phyloP scores from a whole-genome alignment of 1,140 invertebrate genomes.

The Dendroctonus valens region DNA sequence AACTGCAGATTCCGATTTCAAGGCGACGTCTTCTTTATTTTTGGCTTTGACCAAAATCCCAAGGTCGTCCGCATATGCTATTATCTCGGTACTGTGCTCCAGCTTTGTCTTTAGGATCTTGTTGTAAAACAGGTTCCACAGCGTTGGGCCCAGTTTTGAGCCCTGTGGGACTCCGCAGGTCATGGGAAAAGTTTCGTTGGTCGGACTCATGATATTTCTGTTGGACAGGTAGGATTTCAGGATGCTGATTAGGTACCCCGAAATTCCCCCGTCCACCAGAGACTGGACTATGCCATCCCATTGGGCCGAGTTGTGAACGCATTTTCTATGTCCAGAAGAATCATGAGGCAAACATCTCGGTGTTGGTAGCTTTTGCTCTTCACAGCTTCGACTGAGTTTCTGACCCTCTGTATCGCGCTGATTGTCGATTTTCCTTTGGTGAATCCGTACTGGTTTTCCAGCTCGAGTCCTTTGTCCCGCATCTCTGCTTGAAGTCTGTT shows the following conservation, averaged over 20 bases:
- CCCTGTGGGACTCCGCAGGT: conserved; percentile 51
- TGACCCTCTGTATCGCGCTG: neutral
- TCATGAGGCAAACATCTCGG: conserved; percentile 10
- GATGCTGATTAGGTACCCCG: no score
- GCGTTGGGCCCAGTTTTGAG: conserved; percentile 48
- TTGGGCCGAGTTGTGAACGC: conserved; percentile 32
- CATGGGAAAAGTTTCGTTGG: neutral
- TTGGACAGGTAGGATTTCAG: no score
- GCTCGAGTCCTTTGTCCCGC: conserved; percentile 9
- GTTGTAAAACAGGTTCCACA: conserved; percentile 51
- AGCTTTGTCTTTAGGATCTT: conserved; percentile 40
- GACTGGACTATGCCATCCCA: conserved; percentile 23
- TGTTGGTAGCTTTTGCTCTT: neutral
- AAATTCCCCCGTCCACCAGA: neutral
- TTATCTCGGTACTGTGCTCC: conserved; percentile 11
- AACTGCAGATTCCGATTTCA: neutral
- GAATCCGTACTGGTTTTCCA: conserved; percentile 22
- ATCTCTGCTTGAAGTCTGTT: conserved; percentile 12
- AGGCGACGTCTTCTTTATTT: conserved; percentile 1
- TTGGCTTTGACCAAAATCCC: conserved; percentile 1
- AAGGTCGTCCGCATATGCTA: conserved; percentile 22
- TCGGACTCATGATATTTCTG: no score
- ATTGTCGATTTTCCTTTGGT: conserved; percentile 2
- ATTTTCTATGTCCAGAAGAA: conserved; percentile 33
- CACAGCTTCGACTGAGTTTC: neutral